These are phyloP conservation scores for Seriola rivoliana DNA, from an alignment of 2,113 vertebrate species.

Conservation along the genomic window DNA sequence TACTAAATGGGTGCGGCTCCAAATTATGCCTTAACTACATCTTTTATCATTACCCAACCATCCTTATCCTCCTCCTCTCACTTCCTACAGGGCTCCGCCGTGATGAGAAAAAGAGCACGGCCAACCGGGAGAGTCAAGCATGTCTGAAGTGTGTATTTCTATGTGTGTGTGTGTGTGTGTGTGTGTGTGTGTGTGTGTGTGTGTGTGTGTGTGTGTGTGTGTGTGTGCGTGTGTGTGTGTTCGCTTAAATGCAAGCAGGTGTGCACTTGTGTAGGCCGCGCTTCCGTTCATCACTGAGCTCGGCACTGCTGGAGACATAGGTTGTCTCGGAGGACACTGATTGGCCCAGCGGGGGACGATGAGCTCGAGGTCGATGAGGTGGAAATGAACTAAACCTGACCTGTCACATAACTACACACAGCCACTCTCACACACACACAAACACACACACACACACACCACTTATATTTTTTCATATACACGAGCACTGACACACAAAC, in stretches of 20 bases:
- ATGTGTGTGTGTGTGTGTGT: conserved; percentile 4
- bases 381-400: conserved; percentile 77
- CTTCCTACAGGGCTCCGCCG: conserved; percentile 41
- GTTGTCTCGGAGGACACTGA: conserved; percentile 73
- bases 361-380: conserved; percentile 72
- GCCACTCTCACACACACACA: not conserved
- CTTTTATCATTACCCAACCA: conserved; percentile 76
- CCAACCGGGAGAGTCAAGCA: conserved; percentile 42
- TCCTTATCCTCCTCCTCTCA: conserved; percentile 60
- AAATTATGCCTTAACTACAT: conserved; percentile 68
- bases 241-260: conserved; percentile 52
- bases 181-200: conserved; percentile 13
- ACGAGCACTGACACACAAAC: conserved; percentile 20
- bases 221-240: conserved; percentile 20
- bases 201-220: conserved; percentile 27
- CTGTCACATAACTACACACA: conserved; percentile 35
- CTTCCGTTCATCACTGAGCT: conserved; percentile 63
- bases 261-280: conserved; percentile 25
- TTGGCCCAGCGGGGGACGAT: conserved; percentile 73
- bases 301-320: conserved; percentile 60
- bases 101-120: conserved; percentile 58
- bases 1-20: conserved; percentile 57
- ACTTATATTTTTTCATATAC: not conserved
- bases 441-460: not conserved
- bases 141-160: conserved; percentile 15